These are phyloP conservation scores for Mystacides longicornis DNA, from an alignment of 2,888 invertebrate species.

Conservation along the genomic window DNA sequence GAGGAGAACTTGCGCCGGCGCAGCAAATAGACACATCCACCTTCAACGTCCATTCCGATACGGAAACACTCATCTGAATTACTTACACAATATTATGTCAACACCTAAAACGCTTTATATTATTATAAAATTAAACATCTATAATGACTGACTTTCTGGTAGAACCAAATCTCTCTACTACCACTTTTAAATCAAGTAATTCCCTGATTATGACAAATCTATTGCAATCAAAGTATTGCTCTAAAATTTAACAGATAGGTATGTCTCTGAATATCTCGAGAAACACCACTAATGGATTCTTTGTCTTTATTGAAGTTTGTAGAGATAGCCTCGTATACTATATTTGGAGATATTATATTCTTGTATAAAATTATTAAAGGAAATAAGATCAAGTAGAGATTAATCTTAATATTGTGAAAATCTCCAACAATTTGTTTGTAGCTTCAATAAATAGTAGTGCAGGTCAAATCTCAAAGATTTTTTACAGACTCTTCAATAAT, in stretches of 20 bases:
- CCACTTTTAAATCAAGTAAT: too few species aligned
- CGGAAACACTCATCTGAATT: conserved; percentile 25
- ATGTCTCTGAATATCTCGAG: too few species aligned
- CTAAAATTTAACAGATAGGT: too few species aligned
- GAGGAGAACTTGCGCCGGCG: conserved; percentile 26
- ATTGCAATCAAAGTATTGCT: too few species aligned
- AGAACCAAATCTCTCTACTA: neutral
- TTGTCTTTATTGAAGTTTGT: neutral
- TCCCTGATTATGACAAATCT: too few species aligned
- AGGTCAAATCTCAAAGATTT: too few species aligned
- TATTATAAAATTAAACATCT: conserved; percentile 5
- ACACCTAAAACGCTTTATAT: conserved; percentile 1
- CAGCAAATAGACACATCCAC: conserved; percentile 17
- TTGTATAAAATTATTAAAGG: neutral
- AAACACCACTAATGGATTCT: too few species aligned
- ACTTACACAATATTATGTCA: neutral
- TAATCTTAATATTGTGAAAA: too few species aligned
- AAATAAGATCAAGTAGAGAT: neutral
- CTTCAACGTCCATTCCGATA: conserved; percentile 24
- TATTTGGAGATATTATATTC: neutral
- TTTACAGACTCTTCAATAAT: too few species aligned
- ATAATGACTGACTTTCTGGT: neutral
- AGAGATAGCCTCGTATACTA: neutral
- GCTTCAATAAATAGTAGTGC: too few species aligned
- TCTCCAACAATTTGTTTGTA: too few species aligned